Evolutionary conservation across 2,888 invertebrate genomes (phyloP), one percentile per base, ranked within the genome.

Genomic region (Lycophotia porphyrea): DNA sequence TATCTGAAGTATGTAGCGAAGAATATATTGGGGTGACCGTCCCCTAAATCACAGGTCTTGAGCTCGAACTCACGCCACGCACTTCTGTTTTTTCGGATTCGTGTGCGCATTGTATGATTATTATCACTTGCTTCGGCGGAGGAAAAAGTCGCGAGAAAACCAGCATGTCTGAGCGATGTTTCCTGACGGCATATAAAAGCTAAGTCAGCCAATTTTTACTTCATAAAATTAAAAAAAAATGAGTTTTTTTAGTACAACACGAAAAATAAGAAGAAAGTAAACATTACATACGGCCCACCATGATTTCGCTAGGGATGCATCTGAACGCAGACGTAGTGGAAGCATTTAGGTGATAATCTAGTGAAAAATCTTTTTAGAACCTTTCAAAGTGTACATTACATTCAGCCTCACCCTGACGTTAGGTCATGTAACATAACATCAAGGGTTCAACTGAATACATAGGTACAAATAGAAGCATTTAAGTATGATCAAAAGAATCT

Each of bases 1-100:
- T 94, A 90, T 91, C 88, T 91, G 91, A 15, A 91, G 13, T n/a
- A 8, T 39, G 39, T 63, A 15, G n/a, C 90, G 88, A 89, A 90
- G 89, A 90, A 94, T 93, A 88, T 93, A 93, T 91, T 85, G 86
- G 88, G 90, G 85, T 47, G 21, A 47, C 47, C 21, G 21, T 21
- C 21, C 0, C 21, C 47, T 0, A 47, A 47, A 21, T 44, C 2
- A 21, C 7, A 47, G 47, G 8, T 47, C 21, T 47, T 8, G 47
- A 47, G 47, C 7, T 47, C 47, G 21, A 18, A 44, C 15, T 18
- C 15, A 44, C 15, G 15, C 3, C 44, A 44, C 18, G 18, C 15
- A 44, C 7, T 7, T 44, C 21, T 18, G 21, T 21, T 47, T 47
- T 47, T 47, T 47, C 8, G 47, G 7, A 47, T 18, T 18, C 5